Conservation (phyloP, 2,888 invertebrate genomes). For the Gortyna flavago region DNA sequence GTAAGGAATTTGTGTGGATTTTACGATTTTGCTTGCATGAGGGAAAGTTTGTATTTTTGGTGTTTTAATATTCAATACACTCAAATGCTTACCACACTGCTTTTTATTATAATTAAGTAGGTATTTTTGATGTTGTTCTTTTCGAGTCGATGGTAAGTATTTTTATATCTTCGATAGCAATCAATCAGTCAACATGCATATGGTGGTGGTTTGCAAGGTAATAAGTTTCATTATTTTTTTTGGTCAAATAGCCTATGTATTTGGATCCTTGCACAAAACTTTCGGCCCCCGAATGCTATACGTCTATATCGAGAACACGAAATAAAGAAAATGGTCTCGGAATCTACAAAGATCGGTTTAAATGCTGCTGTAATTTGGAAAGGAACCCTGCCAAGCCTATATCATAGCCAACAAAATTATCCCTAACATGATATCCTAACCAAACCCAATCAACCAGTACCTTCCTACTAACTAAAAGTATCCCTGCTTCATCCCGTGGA, state of each 20-base stretch:
- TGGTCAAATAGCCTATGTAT: neutral
- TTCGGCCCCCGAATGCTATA: neutral
- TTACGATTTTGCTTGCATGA: neutral
- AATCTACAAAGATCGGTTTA: neutral
- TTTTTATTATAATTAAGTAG: neutral
- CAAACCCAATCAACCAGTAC: conserved; percentile 34
- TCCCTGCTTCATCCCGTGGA: conserved; percentile 18
- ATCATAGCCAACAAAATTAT: conserved; percentile 4
- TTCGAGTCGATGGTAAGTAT: neutral
- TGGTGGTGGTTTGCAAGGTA: neutral
- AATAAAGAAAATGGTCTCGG: neutral
- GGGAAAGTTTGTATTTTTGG: neutral
- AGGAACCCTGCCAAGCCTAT: neutral
- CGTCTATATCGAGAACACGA: neutral
- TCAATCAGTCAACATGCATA: neutral
- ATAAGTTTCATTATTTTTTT: too few relatives aligned
- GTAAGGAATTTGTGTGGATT: conserved; percentile 14
- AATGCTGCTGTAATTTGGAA: neutral
- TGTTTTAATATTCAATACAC: neutral
- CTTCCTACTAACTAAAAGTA: conserved; percentile 42
- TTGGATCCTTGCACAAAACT: neutral
- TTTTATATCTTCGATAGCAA: neutral
- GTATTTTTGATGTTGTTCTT: neutral
- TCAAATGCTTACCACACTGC: neutral
- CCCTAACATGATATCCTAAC: conserved; percentile 25